Percentiles rank a stretch among this genome's conserved stretches.
Evolutionary conservation across 2,797 vertebrate genomes (phyloP).

Genomic region (Lepilemur ruficaudatus): DNA sequence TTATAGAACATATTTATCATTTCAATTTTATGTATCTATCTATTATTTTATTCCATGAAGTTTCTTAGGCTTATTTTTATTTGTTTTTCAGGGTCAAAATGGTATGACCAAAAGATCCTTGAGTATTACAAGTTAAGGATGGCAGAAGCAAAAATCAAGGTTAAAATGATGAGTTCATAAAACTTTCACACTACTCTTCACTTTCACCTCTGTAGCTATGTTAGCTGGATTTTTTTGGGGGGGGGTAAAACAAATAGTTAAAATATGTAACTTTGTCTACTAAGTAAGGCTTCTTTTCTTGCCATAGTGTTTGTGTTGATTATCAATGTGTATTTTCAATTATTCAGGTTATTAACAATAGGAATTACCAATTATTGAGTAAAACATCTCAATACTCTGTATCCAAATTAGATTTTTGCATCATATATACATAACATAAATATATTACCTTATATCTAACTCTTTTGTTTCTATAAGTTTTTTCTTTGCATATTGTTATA

Average conservation of each 20-base stretch:
- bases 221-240: background rate
- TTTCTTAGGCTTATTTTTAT: background rate
- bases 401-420: background rate
- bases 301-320: background rate
- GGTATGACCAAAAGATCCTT: background rate
- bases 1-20: background rate
- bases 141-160: background rate
- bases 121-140: background rate
- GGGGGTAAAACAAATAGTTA: background rate
- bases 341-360: background rate
- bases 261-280: background rate
- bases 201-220: background rate
- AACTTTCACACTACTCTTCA: background rate
- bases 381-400: background rate
- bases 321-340: background rate
- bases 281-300: background rate
- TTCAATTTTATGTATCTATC: background rate
- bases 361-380: background rate
- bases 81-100: background rate
- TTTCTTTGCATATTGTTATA: background rate
- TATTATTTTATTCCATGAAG: background rate
- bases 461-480: background rate
- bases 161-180: background rate
- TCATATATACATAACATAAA: background rate
- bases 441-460: background rate